phyloP scores from a whole-genome alignment of 2,888 invertebrate species.

The Brachyopa scutellaris region DNA sequence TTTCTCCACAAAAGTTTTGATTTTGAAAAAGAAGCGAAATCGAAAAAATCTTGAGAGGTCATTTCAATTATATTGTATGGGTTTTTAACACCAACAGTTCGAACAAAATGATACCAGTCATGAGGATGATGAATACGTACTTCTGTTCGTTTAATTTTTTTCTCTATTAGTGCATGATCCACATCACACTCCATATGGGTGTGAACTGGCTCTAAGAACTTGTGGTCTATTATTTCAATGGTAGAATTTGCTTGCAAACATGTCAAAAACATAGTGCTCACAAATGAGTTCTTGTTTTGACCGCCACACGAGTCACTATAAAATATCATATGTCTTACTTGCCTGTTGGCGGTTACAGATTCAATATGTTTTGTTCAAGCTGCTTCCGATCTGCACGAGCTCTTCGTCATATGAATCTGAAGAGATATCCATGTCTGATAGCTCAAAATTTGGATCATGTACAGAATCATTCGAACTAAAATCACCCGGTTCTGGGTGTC shows the following conservation, averaged over 20 bases:
- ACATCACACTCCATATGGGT: conserved; percentile 64
- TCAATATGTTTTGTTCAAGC: conserved; percentile 33
- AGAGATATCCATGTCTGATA: conserved; percentile 12
- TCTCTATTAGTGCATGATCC: conserved; percentile 60
- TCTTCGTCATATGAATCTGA: conserved; percentile 25
- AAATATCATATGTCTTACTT: conserved; percentile 61
- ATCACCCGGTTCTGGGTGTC: conserved; percentile 12
- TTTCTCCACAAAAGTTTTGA: conserved; percentile 49
- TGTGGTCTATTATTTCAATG: conserved; percentile 60
- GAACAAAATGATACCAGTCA: conserved; percentile 57
- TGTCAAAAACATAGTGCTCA: conserved; percentile 45
- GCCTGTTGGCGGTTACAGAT: not conserved
- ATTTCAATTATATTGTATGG: conserved; percentile 52
- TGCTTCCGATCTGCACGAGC: conserved; percentile 35
- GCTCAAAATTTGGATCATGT: conserved; percentile 23
- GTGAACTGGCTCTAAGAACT: conserved; percentile 63
- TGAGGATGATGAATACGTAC: conserved; percentile 51
- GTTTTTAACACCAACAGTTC: conserved; percentile 52
- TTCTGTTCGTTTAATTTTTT: conserved; percentile 51
- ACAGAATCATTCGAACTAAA: conserved; percentile 23
- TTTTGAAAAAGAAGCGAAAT: conserved; percentile 54
- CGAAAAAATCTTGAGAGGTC: conserved; percentile 47
- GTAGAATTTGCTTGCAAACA: conserved; percentile 17
- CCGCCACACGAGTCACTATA: conserved; percentile 68
- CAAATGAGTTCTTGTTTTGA: conserved; percentile 72